These are phyloP conservation scores for Leucopsar rothschildi DNA, from an alignment of 2,113 vertebrate genomes.

Conservation along the genomic window DNA sequence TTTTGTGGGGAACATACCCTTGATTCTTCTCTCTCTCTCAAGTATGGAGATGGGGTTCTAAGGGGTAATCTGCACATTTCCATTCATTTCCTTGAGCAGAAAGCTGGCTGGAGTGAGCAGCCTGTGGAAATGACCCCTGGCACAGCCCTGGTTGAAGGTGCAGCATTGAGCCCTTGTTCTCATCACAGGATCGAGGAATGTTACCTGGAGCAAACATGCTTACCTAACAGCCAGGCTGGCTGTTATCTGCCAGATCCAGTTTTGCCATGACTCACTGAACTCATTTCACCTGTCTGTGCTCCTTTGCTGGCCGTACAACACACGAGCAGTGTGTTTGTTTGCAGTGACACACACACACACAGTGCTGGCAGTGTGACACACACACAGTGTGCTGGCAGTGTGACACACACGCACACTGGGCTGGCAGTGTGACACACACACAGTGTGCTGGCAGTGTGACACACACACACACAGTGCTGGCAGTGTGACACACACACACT, in stretches of 20 bases:
- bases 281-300: not conserved
- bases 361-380: not conserved
- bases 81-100: not conserved
- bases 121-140: not conserved
- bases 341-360: not conserved
- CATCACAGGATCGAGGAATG: not conserved
- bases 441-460: too few relatives aligned
- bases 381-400: not conserved
- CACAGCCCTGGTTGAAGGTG: not conserved
- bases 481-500: not conserved
- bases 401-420: not conserved
- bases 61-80: not conserved
- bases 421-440: not conserved
- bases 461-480: not conserved
- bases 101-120: not conserved
- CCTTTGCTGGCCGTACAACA: not conserved
- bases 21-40: not conserved
- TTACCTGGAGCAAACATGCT: not conserved
- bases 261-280: not conserved
- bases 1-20: not conserved
- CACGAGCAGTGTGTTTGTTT: not conserved
- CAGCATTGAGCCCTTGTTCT: not conserved
- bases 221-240: not conserved
- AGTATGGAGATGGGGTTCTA: not conserved
- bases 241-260: not conserved